A percentile compares a stretch with the other conserved stretches of the same genome.
Conservation (phyloP, 1,140 invertebrate genomes). For the Metaphire vulgaris region DNA sequence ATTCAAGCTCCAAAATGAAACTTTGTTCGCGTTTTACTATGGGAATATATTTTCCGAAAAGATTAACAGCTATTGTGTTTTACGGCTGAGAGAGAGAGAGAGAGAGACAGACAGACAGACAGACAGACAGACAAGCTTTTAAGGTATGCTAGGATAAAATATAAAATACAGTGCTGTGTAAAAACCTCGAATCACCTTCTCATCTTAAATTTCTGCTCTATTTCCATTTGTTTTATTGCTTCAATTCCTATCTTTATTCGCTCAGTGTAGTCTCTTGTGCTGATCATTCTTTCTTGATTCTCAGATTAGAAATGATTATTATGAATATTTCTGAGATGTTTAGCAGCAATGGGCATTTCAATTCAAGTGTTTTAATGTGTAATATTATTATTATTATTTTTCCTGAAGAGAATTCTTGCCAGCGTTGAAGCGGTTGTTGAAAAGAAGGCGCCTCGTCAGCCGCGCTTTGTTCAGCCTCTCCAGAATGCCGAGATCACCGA, state of each 20-base stretch:
- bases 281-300: not conserved
- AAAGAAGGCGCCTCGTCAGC: slow-evolving; percentile 34
- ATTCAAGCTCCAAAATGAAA: too few relatives aligned
- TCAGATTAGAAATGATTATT: not conserved
- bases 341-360: too few relatives aligned
- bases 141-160: not conserved
- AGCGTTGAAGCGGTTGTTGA: slow-evolving; percentile 26
- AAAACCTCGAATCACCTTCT: not conserved
- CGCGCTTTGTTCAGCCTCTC: slow-evolving; percentile 54
- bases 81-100: too few relatives aligned
- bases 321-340: slow-evolving; percentile 33
- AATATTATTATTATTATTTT: too few relatives aligned
- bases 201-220: not conserved
- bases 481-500: slow-evolving; percentile 67
- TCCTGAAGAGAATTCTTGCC: slow-evolving; percentile 28
- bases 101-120: too few relatives aligned
- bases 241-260: too few relatives aligned
- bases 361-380: too few relatives aligned
- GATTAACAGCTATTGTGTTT: too few relatives aligned
- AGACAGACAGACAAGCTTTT: too few relatives aligned
- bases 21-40: too few relatives aligned
- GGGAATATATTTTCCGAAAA: too few relatives aligned
- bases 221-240: not conserved
- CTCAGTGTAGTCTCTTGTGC: too few relatives aligned
- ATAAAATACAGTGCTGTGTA: not conserved